phyloP scores from a whole-genome alignment of 2,797 vertebrate genomes.

The Trachurus trachurus region DNA sequence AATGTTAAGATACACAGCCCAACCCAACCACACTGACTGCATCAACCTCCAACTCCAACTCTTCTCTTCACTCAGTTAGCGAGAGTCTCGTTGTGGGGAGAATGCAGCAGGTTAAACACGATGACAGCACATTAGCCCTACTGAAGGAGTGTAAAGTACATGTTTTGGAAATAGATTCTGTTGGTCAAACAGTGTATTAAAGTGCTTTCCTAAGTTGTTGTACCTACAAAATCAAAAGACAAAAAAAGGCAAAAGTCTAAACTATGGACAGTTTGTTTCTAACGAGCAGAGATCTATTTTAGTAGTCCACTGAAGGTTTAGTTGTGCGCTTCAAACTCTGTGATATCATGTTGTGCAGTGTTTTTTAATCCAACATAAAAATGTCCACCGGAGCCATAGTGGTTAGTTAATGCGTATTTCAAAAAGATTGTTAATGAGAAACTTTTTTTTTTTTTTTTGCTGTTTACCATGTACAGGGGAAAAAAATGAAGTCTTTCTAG shows the following conservation, averaged over 20 bases:
- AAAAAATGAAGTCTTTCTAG: constrained; percentile 95
- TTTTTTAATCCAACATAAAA: constrained; percentile 86
- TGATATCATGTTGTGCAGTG: constrained; percentile 98
- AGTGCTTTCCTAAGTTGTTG: constrained; percentile 94
- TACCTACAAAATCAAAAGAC: constrained; percentile 90
- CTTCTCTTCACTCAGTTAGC: neutral
- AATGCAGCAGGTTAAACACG: constrained; percentile 86
- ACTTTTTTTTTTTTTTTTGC: constrained; percentile 86
- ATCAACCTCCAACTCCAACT: neutral
- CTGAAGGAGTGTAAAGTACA: constrained; percentile 93
- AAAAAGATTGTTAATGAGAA: constrained; percentile 96
- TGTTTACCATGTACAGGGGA: constrained; percentile 96
- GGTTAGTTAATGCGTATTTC: constrained; percentile 96
- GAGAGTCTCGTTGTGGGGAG: constrained; percentile 88
- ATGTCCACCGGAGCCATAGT: constrained; percentile 97
- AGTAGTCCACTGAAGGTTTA: constrained; percentile 99
- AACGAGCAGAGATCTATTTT: constrained; percentile 99
- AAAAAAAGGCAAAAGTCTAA: constrained; percentile 84
- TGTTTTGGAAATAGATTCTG: constrained; percentile 91
- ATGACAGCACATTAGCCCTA: constrained; percentile 86
- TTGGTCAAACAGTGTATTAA: constrained; percentile 96
- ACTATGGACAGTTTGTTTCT: constrained; percentile 93
- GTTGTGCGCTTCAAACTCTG: constrained; percentile 99
- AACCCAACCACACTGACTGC: no score
- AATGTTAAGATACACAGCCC: constrained; percentile 17